phyloP scores from a whole-genome alignment of 2,113 vertebrate genomes.

The Heteronetta atricapilla region DNA sequence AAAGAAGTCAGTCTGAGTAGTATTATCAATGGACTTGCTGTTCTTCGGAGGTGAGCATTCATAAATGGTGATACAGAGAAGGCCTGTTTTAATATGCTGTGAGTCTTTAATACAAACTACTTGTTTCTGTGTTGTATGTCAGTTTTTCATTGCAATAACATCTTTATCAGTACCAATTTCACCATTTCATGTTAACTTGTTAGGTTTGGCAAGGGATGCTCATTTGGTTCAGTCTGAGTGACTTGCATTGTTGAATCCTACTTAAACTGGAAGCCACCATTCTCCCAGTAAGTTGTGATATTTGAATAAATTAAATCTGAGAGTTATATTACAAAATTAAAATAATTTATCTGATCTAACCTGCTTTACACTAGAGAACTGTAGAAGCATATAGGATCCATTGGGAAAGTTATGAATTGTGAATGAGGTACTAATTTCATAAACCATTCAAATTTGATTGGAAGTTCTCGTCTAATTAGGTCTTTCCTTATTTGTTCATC shows the following conservation, averaged over 20 bases:
- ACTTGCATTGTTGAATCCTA: not conserved
- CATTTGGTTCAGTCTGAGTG: not conserved
- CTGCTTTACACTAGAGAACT: not conserved
- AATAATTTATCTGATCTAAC: not conserved
- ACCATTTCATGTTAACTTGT: not conserved
- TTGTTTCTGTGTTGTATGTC: not conserved
- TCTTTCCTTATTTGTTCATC: not conserved
- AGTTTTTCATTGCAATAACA: not conserved
- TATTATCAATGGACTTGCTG: not conserved
- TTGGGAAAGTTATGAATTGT: not conserved
- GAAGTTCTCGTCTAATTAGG: not conserved
- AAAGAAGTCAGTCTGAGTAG: not conserved
- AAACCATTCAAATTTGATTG: not conserved
- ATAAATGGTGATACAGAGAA: not conserved
- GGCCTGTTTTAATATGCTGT: not conserved
- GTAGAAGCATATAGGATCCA: not conserved
- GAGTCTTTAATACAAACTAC: not conserved
- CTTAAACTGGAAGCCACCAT: not conserved
- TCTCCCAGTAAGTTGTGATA: not conserved
- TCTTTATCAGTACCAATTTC: not conserved
- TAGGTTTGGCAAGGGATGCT: not conserved
- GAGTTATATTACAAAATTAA: not conserved
- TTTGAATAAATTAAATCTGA: not conserved
- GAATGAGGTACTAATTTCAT: not conserved
- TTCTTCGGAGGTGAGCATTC: not conserved